A percentile compares a stretch with the other conserved stretches of the same genome.
These are phyloP conservation scores for Argyresthia goedartella DNA, from an alignment of 2,888 invertebrate genomes.

Conservation along the genomic window DNA sequence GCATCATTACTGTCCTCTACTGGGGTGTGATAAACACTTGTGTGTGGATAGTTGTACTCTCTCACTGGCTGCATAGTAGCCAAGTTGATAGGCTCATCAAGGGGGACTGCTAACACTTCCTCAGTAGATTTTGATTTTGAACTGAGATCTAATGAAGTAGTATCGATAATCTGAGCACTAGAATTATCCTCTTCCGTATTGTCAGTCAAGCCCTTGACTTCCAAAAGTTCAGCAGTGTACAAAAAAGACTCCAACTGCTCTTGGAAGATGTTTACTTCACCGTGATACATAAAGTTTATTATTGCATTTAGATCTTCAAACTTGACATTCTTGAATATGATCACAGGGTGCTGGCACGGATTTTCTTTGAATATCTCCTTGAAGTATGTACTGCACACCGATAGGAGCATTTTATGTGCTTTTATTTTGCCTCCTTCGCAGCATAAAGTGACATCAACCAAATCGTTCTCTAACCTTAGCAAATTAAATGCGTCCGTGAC, in stretches of 20 bases:
- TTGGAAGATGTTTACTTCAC: slow-evolving; percentile 85
- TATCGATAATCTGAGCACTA: slow-evolving; percentile 41
- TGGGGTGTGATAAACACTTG: slow-evolving; percentile 18
- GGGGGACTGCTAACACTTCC: slow-evolving; percentile 28
- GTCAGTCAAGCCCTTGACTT: slow-evolving; percentile 82
- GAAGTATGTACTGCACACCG: slow-evolving; percentile 88
- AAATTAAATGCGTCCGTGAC: slow-evolving; percentile 85
- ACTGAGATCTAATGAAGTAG: slow-evolving; percentile 54
- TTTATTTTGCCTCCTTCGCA: slow-evolving; percentile 87
- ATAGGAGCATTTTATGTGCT: slow-evolving; percentile 87
- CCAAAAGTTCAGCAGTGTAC: slow-evolving; percentile 81
- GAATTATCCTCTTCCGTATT: slow-evolving; percentile 57
- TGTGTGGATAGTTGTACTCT: slow-evolving; percentile 50
- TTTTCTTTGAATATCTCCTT: slow-evolving; percentile 79
- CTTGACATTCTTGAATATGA: slow-evolving; percentile 84
- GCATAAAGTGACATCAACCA: slow-evolving; percentile 88
- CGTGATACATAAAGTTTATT: slow-evolving; percentile 86
- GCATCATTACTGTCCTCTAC: slow-evolving; percentile 30
- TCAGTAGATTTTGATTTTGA: slow-evolving; percentile 41
- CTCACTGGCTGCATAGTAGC: slow-evolving; percentile 45
- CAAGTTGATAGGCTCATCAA: slow-evolving; percentile 59
- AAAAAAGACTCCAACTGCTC: slow-evolving; percentile 83
- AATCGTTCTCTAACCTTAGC: slow-evolving; percentile 75
- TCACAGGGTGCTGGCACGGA: slow-evolving; percentile 84
- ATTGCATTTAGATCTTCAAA: slow-evolving; percentile 83